These are phyloP conservation scores for Stictocephala bisonia DNA, from an alignment of 2,888 invertebrate genomes.

Conservation along the genomic window DNA sequence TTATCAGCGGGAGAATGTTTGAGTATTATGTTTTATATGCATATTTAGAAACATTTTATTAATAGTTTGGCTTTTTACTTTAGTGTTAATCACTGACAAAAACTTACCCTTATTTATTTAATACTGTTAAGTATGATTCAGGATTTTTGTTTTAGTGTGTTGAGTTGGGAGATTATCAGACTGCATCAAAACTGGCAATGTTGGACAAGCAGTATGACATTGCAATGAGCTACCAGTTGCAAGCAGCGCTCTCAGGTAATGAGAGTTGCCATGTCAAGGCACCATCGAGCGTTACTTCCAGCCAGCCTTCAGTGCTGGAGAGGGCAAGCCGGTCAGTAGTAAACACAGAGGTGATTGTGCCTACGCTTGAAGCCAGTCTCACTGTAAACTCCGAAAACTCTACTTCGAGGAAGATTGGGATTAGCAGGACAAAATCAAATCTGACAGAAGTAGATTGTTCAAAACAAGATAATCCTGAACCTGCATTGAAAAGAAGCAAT, in stretches of 20 bases:
- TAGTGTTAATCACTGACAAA: slow-evolving; percentile 4
- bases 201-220: slow-evolving; percentile 65
- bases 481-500: too few species aligned
- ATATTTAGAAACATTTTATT: too few species aligned
- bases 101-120: slow-evolving; percentile 42
- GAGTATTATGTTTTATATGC: too few species aligned
- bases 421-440: slow-evolving; percentile 18
- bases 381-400: slow-evolving; percentile 30
- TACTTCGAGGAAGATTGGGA: slow-evolving; percentile 23
- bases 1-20: too few species aligned
- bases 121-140: slow-evolving; percentile 43
- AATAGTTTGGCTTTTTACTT: neutral
- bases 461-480: neutral
- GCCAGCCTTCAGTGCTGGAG: slow-evolving; percentile 27
- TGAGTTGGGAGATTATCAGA: slow-evolving; percentile 65
- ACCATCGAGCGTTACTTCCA: neutral
- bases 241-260: slow-evolving; percentile 60
- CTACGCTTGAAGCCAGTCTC: slow-evolving; percentile 34
- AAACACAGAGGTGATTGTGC: slow-evolving; percentile 40
- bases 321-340: slow-evolving; percentile 29
- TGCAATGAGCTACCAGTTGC: slow-evolving; percentile 65
- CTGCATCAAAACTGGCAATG: slow-evolving; percentile 65
- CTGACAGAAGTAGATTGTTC: neutral
- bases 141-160: slow-evolving; percentile 65
- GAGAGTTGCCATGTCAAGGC: neutral